Percentiles rank a stretch among this genome's conserved stretches.
These are phyloP conservation scores for Bombus terrestris DNA, from an alignment of 1,140 invertebrate species.

Conservation along the genomic window DNA sequence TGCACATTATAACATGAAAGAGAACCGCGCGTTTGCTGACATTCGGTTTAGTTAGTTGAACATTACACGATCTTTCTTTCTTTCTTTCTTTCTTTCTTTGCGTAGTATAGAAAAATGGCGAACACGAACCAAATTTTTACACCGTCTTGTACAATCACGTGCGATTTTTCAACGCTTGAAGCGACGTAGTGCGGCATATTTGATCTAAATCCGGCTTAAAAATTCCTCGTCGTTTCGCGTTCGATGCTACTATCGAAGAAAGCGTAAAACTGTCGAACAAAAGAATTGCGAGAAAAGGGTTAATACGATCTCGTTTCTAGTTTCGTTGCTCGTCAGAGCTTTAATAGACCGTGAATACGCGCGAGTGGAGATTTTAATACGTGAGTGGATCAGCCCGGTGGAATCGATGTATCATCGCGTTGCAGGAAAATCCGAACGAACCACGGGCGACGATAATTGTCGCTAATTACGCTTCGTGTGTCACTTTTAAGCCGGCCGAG, in stretches of 20 bases:
- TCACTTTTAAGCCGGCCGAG: conserved; percentile 40
- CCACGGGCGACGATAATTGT: conserved; percentile 45
- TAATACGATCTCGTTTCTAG: background rate
- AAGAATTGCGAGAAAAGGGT: background rate
- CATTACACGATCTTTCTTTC: background rate
- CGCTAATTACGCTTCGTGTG: conserved; percentile 59
- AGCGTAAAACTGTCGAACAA: background rate
- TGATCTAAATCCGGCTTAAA: background rate
- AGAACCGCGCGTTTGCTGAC: background rate
- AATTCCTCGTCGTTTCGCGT: background rate
- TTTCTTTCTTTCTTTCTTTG: background rate
- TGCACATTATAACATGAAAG: background rate
- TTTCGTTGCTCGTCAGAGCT: background rate
- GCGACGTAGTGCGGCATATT: background rate
- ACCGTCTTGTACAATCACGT: background rate
- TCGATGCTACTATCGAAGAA: background rate
- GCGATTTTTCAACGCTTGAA: background rate
- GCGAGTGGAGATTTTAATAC: conserved; percentile 8
- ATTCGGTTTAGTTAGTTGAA: background rate
- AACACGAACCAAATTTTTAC: background rate
- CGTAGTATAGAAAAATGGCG: background rate
- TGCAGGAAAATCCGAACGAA: background rate
- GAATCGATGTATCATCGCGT: conserved; percentile 35
- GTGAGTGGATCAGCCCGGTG: background rate
- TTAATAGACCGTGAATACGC: background rate